phyloP scores from a whole-genome alignment of 1,140 invertebrate species.

The Trinorchestia longiramus region DNA sequence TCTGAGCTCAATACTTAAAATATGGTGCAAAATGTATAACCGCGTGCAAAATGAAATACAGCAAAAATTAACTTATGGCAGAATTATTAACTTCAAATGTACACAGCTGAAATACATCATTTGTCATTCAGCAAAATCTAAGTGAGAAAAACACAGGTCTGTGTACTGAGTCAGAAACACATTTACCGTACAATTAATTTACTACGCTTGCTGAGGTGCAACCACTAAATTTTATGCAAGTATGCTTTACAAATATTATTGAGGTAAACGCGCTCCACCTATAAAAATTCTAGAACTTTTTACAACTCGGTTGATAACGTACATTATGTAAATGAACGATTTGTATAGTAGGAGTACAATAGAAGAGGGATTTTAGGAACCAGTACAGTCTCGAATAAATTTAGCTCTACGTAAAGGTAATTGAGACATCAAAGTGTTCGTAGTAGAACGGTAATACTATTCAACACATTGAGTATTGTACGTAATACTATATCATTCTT shows the following conservation, averaged over 20 bases:
- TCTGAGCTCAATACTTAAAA: neutral
- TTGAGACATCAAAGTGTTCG: too few species aligned
- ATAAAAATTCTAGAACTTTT: too few species aligned
- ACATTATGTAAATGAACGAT: too few species aligned
- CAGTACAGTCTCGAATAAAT: too few species aligned
- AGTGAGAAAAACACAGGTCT: neutral
- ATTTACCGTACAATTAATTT: neutral
- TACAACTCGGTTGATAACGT: too few species aligned
- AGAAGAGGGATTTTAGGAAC: too few species aligned
- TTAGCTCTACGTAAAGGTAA: too few species aligned
- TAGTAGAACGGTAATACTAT: too few species aligned
- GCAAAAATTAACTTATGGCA: neutral
- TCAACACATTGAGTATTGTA: too few species aligned
- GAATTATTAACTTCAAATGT: neutral
- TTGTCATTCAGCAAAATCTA: neutral
- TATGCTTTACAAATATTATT: neutral
- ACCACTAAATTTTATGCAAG: neutral
- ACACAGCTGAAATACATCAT: neutral
- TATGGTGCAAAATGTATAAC: neutral
- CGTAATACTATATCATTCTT: neutral
- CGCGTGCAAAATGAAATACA: neutral
- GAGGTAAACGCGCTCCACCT: neutral
- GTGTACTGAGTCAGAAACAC: neutral
- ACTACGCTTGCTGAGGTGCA: too few species aligned
- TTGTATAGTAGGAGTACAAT: too few species aligned